Percentiles rank a stretch among this genome's conserved stretches.
Conservation (phyloP, 2,797 vertebrate species). For the Nannoperca obscura region DNA sequence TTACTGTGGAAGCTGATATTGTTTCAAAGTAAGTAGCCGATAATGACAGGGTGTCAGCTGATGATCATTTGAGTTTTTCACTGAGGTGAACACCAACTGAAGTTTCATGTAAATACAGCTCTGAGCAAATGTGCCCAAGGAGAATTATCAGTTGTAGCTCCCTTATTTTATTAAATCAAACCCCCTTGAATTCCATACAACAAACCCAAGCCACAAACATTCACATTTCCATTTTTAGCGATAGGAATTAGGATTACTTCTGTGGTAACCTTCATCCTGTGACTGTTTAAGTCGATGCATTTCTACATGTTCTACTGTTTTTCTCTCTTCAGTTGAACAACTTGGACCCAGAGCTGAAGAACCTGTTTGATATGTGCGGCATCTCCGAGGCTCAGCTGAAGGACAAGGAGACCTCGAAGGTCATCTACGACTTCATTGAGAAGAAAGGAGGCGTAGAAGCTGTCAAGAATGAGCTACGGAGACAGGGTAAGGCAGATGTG, state of each 20-base stretch:
- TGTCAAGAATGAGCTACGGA: constrained; percentile 95
- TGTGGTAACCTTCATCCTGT: not conserved
- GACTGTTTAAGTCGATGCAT: not conserved
- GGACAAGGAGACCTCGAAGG: constrained; percentile 99
- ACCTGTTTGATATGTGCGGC: constrained; percentile 96
- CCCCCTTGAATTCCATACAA: not conserved
- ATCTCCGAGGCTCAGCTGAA: constrained; percentile 98
- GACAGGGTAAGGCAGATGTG: constrained; percentile 88
- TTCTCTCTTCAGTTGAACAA: constrained; percentile 91
- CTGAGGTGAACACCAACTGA: not conserved
- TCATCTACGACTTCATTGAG: constrained; percentile 99
- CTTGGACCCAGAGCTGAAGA: constrained; percentile 97
- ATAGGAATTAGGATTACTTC: not conserved
- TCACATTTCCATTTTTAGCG: not conserved
- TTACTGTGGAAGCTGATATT: not conserved
- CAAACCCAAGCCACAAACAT: too few species aligned
- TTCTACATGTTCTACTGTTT: not conserved
- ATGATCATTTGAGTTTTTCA: not conserved
- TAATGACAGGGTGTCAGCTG: not conserved
- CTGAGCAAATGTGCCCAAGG: too few species aligned
- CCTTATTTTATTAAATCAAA: not conserved
- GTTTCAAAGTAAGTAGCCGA: not conserved
- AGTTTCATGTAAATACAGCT: not conserved
- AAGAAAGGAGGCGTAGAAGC: constrained; percentile 98
- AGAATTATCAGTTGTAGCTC: not conserved